Conservation (phyloP, 1,140 invertebrate species). For the Hetaerina americana region DNA sequence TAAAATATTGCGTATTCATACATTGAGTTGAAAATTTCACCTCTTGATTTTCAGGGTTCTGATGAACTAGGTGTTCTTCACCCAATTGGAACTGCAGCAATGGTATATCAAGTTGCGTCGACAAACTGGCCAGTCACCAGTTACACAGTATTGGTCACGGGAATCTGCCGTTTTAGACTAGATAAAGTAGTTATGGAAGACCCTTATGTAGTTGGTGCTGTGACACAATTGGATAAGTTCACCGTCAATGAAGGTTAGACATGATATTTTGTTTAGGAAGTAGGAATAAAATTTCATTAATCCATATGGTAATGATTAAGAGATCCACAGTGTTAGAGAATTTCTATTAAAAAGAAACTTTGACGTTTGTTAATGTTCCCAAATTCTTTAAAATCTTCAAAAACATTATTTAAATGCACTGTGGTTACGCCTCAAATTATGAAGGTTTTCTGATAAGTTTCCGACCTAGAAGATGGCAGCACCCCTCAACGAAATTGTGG, state of each 20-base stretch:
- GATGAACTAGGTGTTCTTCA: neutral
- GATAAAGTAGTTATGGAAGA: slow-evolving; percentile 33
- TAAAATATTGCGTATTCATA: neutral
- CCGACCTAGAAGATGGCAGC: too few species aligned
- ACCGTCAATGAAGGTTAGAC: neutral
- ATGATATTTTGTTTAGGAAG: neutral
- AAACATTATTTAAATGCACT: too few species aligned
- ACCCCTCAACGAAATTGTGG: too few species aligned
- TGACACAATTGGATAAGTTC: slow-evolving; percentile 36
- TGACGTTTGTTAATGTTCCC: too few species aligned
- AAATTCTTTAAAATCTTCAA: too few species aligned
- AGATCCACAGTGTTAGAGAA: too few species aligned
- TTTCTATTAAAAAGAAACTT: too few species aligned
- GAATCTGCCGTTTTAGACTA: slow-evolving; percentile 35
- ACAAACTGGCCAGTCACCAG: slow-evolving; percentile 35
- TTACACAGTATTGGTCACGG: slow-evolving; percentile 38
- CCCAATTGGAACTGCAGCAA: slow-evolving; percentile 35
- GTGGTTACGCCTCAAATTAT: too few species aligned
- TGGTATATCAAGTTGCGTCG: slow-evolving; percentile 39
- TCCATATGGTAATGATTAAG: too few species aligned
- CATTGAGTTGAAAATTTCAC: neutral
- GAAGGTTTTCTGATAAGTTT: too few species aligned
- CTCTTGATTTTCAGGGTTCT: slow-evolving; percentile 9
- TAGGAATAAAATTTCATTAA: neutral
- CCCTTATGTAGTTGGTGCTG: slow-evolving; percentile 34